Base-by-base conservation (phyloP, 2,888 invertebrate species). In the Campoplex capitator region DNA sequence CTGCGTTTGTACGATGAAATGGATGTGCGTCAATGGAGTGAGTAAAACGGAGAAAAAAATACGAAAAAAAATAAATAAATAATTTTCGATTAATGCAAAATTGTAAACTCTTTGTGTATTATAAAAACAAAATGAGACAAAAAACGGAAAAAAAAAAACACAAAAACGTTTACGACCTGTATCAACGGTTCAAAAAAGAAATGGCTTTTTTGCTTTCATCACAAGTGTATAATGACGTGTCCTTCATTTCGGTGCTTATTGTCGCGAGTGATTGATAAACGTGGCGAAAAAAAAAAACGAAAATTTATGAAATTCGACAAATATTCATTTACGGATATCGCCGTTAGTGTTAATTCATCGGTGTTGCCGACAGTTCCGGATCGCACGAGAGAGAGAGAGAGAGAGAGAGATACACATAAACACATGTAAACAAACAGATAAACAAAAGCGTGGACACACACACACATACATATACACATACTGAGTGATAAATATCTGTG, bases 51-150 rank as follows among this genome's bases (percentile, higher is more conserved):
- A 74, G 48, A 76, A 84, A 79, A 68, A 76, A 71, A 76, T 18
- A 6, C 70, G 48, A 51, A 62, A 78, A 80, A 77, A 88, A 87
- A 82, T 38, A 38, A 38, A 38, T 4, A 38, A 83, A 71, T 77
- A 77, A 67, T 35, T 80, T 81, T 56, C 71, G 71, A 88, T 75
- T 76, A 88, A 87, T 84, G 62, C 85, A 85, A 85, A 87, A 85
- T 78, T 88, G 88, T 89, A 89, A 89, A 87, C 88, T 89, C 88
- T 88, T 88, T 88, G 89, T 90, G 89, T 88, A 91, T 74, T 88
- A 88, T 88, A 76, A 83, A 83, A 42, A 85, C 71, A 67, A 62
- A 48, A 42, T n/a, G 84, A 82, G 74, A 83, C 51, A 2, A 79
- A 65, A 84, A 77, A 62, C 75, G 78, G 78, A 45, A 54, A 73